A percentile compares a stretch with the other conserved stretches of the same genome.
These are phyloP conservation scores for Dryocosmus kuriphilus DNA, from an alignment of 2,888 invertebrate species.

Conservation along the genomic window DNA sequence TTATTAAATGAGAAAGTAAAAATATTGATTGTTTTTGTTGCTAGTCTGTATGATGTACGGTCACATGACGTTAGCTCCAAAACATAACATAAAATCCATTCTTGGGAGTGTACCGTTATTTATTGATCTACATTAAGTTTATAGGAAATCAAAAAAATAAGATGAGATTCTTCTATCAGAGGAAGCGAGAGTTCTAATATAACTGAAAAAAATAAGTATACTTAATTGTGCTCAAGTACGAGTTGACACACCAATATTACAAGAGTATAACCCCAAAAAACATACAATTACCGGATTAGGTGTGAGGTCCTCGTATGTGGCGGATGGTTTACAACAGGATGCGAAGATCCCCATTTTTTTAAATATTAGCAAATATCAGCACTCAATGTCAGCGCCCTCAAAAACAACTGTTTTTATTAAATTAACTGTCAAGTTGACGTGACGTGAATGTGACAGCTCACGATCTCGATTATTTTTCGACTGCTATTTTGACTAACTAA, in stretches of 20 bases:
- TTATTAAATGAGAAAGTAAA: slow-evolving; percentile 7
- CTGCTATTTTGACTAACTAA: not conserved
- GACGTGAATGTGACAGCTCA: slow-evolving; percentile 13
- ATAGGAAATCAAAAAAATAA: not conserved
- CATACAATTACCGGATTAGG: slow-evolving; percentile 82
- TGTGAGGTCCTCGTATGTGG: slow-evolving; percentile 80
- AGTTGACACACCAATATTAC: slow-evolving; percentile 18
- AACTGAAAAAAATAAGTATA: not conserved
- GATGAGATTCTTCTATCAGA: not conserved
- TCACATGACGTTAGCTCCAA: slow-evolving; percentile 22
- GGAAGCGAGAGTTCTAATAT: not conserved
- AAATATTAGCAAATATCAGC: not conserved
- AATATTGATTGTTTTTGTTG: slow-evolving; percentile 25
- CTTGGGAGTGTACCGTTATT: not conserved
- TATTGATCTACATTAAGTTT: not conserved
- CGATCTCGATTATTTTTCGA: not conserved
- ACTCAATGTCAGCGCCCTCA: too few relatives aligned
- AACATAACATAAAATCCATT: slow-evolving; percentile 2
- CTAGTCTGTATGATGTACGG: not conserved
- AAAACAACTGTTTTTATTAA: not conserved
- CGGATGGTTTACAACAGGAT: slow-evolving; percentile 80
- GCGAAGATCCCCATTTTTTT: slow-evolving; percentile 72
- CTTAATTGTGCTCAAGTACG: not conserved
- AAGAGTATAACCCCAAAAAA: slow-evolving; percentile 36
- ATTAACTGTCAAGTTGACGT: slow-evolving; percentile 17